Conservation (phyloP, 1,140 invertebrate genomes). For the Drosophila bocki region DNA sequence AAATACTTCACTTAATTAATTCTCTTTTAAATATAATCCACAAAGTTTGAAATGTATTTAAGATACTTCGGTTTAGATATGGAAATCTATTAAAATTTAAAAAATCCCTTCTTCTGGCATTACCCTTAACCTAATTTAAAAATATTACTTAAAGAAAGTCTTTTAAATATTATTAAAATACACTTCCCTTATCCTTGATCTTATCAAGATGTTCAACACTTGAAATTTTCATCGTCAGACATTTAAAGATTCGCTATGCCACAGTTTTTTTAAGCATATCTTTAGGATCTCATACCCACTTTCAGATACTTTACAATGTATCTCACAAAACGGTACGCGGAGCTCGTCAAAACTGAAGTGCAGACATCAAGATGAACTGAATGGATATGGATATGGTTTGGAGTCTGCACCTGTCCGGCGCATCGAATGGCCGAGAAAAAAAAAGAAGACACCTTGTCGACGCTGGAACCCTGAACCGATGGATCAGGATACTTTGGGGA, state of each 20-base stretch:
- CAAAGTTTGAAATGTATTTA: neutral
- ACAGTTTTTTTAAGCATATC: conserved; percentile 13
- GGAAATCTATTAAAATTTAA: neutral
- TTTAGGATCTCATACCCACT: conserved; percentile 4
- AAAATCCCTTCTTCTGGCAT: neutral
- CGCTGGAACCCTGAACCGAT: conserved; percentile 2
- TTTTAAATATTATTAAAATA: neutral
- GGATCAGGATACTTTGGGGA: conserved; percentile 44
- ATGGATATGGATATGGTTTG: conserved; percentile 41
- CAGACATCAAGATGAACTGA: conserved; percentile 37
- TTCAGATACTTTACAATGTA: conserved; percentile 65
- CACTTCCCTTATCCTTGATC: too few relatives aligned
- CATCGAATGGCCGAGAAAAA: conserved; percentile 54
- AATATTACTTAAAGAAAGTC: neutral
- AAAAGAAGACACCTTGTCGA: conserved; percentile 63
- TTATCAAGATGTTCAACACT: conserved; percentile 14
- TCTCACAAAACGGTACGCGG: conserved; percentile 46
- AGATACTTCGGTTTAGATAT: neutral
- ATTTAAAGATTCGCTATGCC: conserved; percentile 25
- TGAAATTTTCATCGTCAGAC: neutral
- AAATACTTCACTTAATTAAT: neutral
- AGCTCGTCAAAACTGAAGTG: conserved; percentile 47
- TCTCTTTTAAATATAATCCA: neutral
- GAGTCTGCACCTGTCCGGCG: conserved; percentile 62
- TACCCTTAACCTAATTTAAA: neutral